Evolutionary conservation across 2,113 vertebrate genomes (phyloP), one percentile per base, ranked within the genome.

Genomic region (Naja naja): DNA sequence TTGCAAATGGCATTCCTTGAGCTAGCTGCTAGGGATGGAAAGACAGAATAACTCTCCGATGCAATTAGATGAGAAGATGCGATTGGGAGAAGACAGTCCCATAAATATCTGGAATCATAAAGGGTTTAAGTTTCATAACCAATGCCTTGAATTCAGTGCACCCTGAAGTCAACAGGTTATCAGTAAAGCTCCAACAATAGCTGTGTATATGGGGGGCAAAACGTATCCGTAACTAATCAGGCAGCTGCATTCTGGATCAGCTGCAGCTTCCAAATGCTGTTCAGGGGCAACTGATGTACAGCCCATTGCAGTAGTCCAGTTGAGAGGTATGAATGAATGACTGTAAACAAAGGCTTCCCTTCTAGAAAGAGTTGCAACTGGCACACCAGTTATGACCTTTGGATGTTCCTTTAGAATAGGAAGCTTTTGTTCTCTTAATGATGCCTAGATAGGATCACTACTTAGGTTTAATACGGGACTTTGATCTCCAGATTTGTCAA

Each of bases 401-500:
- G 30, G 52, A 87, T 16, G 30, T 52, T 23, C 49, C 4, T 0
- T 88, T 87, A 9, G 8, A 45, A 18, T 81, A 53, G 12, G 89
- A 94, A 94, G 85, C 1, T 47, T 87, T 87, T 23, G 54, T 30
- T 55, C 11, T 10, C 6, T 69, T 86, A 89, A 87, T 91, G 85
- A 93, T 95, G 55, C 0, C 0, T 30, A 54, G 64, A 87, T 81
- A n/a, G 87, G 85, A 88, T 58, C 20, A 86, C n/a, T 81, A n/a
- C 47, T 86, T 87, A 92, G 25, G 1, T 2, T 69, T 92, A 95
- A 88, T 88, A 55, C 49, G 25, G 87, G 27, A 64, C 27, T 94
- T 90, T 88, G 47, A 90, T 90, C 92, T 81, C 22, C 25, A 89
- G 87, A 55, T 47, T 89, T 86, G 7, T 90, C 88, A 92, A 52